Evolutionary conservation across 2,113 vertebrate genomes (phyloP).

Genomic region (Oostethus manadensis): DNA sequence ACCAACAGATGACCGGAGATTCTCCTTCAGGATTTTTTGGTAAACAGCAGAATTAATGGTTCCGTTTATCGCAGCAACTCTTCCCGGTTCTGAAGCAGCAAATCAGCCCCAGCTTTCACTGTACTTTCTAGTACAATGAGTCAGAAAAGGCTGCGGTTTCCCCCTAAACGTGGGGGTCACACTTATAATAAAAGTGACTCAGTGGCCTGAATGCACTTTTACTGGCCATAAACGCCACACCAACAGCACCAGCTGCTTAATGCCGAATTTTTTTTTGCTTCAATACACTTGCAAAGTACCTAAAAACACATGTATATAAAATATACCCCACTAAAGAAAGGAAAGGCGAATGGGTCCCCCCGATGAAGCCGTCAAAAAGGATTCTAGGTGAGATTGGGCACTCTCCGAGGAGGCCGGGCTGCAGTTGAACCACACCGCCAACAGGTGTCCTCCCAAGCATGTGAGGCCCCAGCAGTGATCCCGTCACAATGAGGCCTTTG

Average conservation of each 20-base stretch:
- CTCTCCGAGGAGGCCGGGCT: not conserved
- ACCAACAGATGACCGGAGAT: too few relatives aligned
- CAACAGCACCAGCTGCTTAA: slow-evolving; percentile 43
- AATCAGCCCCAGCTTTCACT: too few relatives aligned
- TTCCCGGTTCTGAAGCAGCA: too few relatives aligned
- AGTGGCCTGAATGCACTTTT: not conserved
- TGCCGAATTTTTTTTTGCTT: slow-evolving; percentile 7
- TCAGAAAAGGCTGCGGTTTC: too few relatives aligned
- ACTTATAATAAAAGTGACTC: not conserved
- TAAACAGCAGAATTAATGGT: too few relatives aligned
- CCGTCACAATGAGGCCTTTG: slow-evolving; percentile 70
- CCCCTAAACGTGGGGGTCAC: too few relatives aligned
- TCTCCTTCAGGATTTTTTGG: too few relatives aligned
- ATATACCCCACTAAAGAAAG: not conserved
- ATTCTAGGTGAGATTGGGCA: slow-evolving; percentile 31
- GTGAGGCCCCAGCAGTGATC: slow-evolving; percentile 22
- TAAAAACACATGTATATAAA: not conserved
- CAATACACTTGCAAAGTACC: too few relatives aligned
- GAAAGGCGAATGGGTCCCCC: not conserved
- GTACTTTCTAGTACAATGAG: too few relatives aligned
- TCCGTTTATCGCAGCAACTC: too few relatives aligned
- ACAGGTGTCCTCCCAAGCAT: slow-evolving; percentile 62
- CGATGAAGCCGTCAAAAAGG: slow-evolving; percentile 25
- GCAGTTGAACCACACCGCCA: slow-evolving; percentile 53
- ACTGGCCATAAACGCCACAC: slow-evolving; percentile 54